Evolutionary conservation across 2,797 vertebrate genomes (phyloP), one percentile per base, ranked within the genome.

Genomic region (Aphelocoma californica): DNA sequence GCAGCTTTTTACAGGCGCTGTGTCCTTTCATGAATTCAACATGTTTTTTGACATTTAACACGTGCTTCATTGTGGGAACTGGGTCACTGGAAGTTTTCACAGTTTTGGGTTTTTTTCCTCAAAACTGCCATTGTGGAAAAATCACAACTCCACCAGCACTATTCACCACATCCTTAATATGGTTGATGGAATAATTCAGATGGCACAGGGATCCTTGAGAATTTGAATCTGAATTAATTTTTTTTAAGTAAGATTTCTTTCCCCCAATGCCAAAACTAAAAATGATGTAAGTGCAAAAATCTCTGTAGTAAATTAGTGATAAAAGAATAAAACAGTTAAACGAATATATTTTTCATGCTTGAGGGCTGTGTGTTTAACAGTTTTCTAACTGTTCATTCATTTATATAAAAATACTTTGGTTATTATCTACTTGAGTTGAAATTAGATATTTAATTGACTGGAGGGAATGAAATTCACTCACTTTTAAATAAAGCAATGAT

Each of bases 401-500:
- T 97, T 97, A 97, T 97, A 93, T 91, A 96, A 97, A 97, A 97
- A 96, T 96, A 97, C 93, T 97, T 97, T 53, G 65, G 93, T 97
- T 97, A 97, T 98, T 97, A 97, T 97, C 97, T 97, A 92, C 93
- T 95, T 96, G 94, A 96, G 92, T 97, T 98, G 97, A 97, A 98
- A 98, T 97, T 97, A 97, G 96, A 96, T 97, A 97, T 97, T 98
- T 98, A 98, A 98, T 98, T 98, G 97, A 98, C 96, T 97, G 92
- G 95, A 97, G 97, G 97, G 95, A 97, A 97, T 96, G 93, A 97
- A 98, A 98, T 92, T 88, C 72, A 3, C 91, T 97, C 95, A 97
- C 96, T 97, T 97, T 97, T 97, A 97, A 97, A 97, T 96, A 97
- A 90, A 83, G 92, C 93, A 97, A 97, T 88, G 94, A 96, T 97